Conservation (phyloP, 2,797 vertebrate genomes). For the Tinamus major region DNA sequence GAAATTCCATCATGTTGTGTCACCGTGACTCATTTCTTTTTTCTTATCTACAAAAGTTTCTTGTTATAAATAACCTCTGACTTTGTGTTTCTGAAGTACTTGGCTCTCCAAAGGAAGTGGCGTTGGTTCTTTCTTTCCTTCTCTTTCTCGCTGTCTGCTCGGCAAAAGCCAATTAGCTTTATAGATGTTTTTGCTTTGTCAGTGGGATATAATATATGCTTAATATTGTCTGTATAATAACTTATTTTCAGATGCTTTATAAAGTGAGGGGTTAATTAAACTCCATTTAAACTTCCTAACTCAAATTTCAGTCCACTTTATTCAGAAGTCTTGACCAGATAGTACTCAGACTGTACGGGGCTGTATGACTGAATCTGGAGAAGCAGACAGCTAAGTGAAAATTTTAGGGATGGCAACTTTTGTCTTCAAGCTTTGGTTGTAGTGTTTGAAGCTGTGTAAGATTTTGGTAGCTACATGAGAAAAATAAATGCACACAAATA, state of each 20-base stretch:
- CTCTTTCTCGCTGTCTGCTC: background rate
- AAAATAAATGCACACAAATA: background rate
- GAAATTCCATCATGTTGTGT: conserved; percentile 60
- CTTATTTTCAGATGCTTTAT: background rate
- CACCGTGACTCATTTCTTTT: conserved; percentile 72
- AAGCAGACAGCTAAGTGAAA: background rate
- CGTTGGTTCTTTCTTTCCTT: background rate
- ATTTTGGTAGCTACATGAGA: background rate
- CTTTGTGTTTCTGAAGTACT: conserved; percentile 6
- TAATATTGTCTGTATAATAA: background rate
- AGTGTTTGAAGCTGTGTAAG: background rate
- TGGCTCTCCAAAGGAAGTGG: background rate
- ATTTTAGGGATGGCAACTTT: background rate
- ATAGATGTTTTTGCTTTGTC: background rate
- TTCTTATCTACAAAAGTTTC: conserved; percentile 62
- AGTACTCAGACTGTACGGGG: background rate
- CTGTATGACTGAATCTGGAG: background rate
- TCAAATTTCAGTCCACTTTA: background rate
- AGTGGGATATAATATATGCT: background rate
- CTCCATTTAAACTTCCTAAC: background rate
- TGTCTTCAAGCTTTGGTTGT: background rate
- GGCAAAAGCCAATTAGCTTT: background rate
- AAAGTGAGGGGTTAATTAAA: background rate
- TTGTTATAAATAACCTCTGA: conserved; percentile 55
- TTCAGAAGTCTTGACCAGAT: background rate